Conservation (phyloP, 2,113 vertebrate genomes). For the Ciconia maguari region DNA sequence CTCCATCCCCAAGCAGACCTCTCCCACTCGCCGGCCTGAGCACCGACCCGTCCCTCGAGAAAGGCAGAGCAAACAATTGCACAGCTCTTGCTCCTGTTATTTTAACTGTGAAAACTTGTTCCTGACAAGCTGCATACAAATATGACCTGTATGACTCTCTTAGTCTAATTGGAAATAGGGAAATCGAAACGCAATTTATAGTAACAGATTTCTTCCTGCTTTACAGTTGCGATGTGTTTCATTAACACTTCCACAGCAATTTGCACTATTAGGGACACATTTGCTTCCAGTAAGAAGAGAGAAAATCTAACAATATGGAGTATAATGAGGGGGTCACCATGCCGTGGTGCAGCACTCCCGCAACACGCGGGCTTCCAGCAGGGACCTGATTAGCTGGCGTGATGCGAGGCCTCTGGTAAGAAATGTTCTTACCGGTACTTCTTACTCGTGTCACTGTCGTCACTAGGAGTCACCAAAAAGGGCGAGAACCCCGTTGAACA, state of each 20-base stretch:
- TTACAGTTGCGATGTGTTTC: conserved; percentile 11
- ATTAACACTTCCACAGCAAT: conserved; percentile 32
- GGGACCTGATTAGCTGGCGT: not conserved
- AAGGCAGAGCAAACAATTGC: not conserved
- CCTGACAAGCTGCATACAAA: not conserved
- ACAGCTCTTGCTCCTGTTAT: not conserved
- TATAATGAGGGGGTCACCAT: rapidly evolving
- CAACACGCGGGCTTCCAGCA: not conserved
- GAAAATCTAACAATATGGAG: rapidly evolving
- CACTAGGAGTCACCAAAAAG: not conserved
- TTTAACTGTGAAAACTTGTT: not conserved
- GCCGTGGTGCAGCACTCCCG: rapidly evolving
- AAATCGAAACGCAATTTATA: not conserved
- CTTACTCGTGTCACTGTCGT: rapidly evolving
- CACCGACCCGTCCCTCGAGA: not conserved
- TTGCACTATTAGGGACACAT: not conserved
- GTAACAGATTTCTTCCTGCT: not conserved
- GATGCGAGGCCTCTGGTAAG: rapidly evolving
- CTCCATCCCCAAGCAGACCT: not conserved
- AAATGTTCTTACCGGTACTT: rapidly evolving
- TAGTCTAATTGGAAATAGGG: not conserved
- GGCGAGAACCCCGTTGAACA: rapidly evolving
- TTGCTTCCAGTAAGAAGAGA: not conserved
- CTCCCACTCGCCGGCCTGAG: not conserved
- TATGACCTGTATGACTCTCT: not conserved